Conservation (phyloP, 1,140 invertebrate species). For the Caenorhabditis elegans region WBcel235 BX284605.5:11103001-11103500, state of each 20-base stretch:
- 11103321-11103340: background rate
- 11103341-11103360: background rate
- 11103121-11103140: background rate
- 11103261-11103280: background rate
- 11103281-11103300: conserved; percentile 18
- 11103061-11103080: conserved; percentile 38
- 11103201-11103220: too few species aligned
- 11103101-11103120: background rate
- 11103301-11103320: background rate
- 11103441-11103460: too few species aligned
- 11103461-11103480: too few species aligned
- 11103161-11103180: too few species aligned
- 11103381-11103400: too few species aligned
- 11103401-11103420: background rate
- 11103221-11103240: conserved; percentile 18
- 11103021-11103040: background rate
- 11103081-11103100: conserved; percentile 33
- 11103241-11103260: conserved; percentile 21
- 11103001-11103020: background rate
- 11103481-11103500: too few species aligned
- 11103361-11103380: background rate
- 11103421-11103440: too few species aligned
- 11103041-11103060: conserved; percentile 24
- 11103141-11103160: too few species aligned
- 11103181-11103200: too few species aligned